These are phyloP conservation scores for Drosophila kepulauana DNA, from an alignment of 1,140 invertebrate species.

Conservation along the genomic window DNA sequence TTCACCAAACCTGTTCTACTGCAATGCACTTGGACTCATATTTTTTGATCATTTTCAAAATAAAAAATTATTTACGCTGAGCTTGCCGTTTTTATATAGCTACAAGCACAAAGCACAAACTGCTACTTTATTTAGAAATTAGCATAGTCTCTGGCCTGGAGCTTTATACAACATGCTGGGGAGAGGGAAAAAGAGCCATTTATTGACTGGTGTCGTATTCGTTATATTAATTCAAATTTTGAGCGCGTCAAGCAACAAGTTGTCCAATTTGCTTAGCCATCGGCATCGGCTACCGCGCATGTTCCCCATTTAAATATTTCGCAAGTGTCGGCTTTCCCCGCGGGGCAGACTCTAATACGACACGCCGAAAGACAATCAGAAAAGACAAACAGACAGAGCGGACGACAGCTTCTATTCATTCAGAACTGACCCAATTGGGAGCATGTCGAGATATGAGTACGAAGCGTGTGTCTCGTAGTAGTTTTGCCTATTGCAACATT, in stretches of 20 bases:
- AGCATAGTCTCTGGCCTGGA: slow-evolving; percentile 26
- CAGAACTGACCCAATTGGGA: slow-evolving; percentile 68
- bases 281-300: slow-evolving; percentile 48
- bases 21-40: slow-evolving; percentile 54
- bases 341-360: neutral
- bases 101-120: neutral
- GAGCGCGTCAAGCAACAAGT: slow-evolving; percentile 66
- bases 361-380: slow-evolving; percentile 5
- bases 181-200: neutral
- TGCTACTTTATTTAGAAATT: slow-evolving; percentile 58
- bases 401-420: slow-evolving; percentile 32
- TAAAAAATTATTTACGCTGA: slow-evolving; percentile 43
- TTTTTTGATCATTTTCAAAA: slow-evolving; percentile 53
- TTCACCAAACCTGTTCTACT: slow-evolving; percentile 63
- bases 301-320: slow-evolving; percentile 78
- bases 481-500: slow-evolving; percentile 44
- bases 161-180: neutral
- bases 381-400: neutral
- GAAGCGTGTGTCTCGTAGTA: slow-evolving; percentile 2
- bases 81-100: slow-evolving; percentile 22
- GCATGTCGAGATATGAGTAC: slow-evolving; percentile 27
- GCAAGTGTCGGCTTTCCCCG: slow-evolving; percentile 24
- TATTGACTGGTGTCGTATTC: slow-evolving; percentile 35
- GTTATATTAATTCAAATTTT: slow-evolving; percentile 55
- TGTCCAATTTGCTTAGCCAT: slow-evolving; percentile 47